Percentiles rank a stretch among this genome's conserved stretches.
These are phyloP conservation scores for Drosophila infuscata DNA, from an alignment of 2,888 invertebrate species.

Conservation along the genomic window DNA sequence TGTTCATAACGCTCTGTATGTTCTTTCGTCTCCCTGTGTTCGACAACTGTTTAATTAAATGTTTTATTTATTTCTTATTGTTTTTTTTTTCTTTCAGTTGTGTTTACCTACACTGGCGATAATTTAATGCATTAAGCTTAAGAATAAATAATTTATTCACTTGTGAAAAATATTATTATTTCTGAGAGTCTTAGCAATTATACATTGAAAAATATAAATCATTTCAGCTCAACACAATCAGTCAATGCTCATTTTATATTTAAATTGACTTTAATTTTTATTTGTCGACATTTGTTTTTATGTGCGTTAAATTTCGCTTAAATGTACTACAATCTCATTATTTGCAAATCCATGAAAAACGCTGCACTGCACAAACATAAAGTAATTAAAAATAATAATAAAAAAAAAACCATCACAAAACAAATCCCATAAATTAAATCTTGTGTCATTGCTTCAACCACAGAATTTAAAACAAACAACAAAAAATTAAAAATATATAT, in stretches of 20 bases:
- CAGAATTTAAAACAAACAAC: conserved; percentile 32
- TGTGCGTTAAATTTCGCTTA: conserved; percentile 48
- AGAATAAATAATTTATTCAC: conserved; percentile 8
- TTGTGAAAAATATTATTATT: background rate
- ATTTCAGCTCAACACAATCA: background rate
- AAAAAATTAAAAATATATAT: background rate
- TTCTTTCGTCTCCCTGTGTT: conserved; percentile 17
- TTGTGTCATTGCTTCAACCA: conserved; percentile 47
- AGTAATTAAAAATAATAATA: conserved; percentile 69
- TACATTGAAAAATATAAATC: background rate
- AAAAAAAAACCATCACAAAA: conserved; percentile 60
- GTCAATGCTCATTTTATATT: background rate
- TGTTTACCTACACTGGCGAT: conserved; percentile 9
- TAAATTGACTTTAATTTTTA: background rate
- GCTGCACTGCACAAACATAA: conserved; percentile 16
- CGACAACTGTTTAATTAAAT: conserved; percentile 43
- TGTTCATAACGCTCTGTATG: conserved; percentile 24
- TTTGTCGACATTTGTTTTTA: conserved; percentile 15
- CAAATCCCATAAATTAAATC: conserved; percentile 73
- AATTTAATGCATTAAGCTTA: conserved; percentile 53
- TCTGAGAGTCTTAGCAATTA: background rate
- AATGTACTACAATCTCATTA: conserved; percentile 52
- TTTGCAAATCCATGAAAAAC: conserved; percentile 38
- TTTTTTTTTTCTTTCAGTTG: conserved; percentile 1
- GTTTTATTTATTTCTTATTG: conserved; percentile 14